phyloP scores from a whole-genome alignment of 2,113 vertebrate species.

The Anoplopoma fimbria region DNA sequence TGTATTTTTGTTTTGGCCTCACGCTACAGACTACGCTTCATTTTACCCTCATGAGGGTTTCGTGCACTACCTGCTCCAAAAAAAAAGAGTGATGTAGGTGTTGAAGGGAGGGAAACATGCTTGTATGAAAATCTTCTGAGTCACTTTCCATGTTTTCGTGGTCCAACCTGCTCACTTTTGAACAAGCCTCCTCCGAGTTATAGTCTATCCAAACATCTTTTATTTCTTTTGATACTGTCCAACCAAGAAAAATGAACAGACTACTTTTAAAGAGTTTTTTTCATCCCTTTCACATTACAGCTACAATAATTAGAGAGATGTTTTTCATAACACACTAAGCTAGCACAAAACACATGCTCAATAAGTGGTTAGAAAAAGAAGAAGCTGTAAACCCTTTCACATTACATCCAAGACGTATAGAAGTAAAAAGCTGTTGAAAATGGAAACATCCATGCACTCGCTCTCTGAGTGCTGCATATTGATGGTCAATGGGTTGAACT shows the following conservation, averaged over 20 bases:
- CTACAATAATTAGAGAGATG: not conserved
- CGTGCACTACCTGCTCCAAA: constrained; percentile 8
- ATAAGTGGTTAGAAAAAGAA: constrained; percentile 12
- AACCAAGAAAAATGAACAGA: constrained; percentile 1
- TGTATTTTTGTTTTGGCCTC: constrained; percentile 18
- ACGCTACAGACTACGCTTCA: constrained; percentile 20
- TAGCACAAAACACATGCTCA: not conserved
- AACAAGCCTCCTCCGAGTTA: constrained; percentile 17
- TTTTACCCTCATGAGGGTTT: constrained; percentile 19
- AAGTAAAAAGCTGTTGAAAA: constrained; percentile 44
- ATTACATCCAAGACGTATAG: constrained; percentile 8
- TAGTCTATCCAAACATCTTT: not conserved
- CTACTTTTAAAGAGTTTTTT: not conserved
- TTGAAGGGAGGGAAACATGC: too few species aligned
- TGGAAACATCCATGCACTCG: not conserved
- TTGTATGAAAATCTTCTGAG: constrained; percentile 45
- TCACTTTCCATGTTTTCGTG: constrained; percentile 42
- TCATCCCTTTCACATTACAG: not conserved
- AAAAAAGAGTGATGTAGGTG: constrained; percentile 48
- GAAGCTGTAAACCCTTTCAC: constrained; percentile 33
- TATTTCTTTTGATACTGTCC: constrained; percentile 7
- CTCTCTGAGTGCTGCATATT: constrained; percentile 46
- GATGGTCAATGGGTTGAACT: constrained; percentile 35
- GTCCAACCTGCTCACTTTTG: constrained; percentile 23
- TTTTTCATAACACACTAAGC: too few species aligned